A percentile compares a stretch with the other conserved stretches of the same genome.
Evolutionary conservation across 2,888 invertebrate genomes (phyloP).

Genomic region (Hartigia nigra): DNA sequence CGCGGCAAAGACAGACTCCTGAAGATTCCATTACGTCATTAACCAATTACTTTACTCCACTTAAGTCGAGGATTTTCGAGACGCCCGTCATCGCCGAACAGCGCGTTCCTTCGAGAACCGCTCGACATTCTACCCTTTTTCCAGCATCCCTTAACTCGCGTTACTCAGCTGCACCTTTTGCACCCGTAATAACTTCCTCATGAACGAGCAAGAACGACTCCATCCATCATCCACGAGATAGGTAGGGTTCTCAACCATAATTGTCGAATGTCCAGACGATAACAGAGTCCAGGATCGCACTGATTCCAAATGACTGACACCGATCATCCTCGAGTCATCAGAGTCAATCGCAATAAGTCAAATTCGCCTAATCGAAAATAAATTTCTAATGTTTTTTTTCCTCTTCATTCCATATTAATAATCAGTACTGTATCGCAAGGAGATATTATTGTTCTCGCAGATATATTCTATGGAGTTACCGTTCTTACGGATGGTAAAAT

Average conservation of each 20-base stretch:
- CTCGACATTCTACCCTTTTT: conserved; percentile 38
- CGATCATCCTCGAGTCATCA: not conserved
- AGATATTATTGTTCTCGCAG: not conserved
- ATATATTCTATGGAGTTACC: not conserved
- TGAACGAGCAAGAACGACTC: conserved; percentile 50
- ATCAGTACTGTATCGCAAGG: not conserved
- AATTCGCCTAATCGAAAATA: not conserved
- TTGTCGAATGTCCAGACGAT: not conserved
- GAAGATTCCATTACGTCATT: conserved; percentile 37
- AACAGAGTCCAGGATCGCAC: not conserved
- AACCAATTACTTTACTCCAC: conserved; percentile 38
- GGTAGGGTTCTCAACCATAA: conserved; percentile 22
- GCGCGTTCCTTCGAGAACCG: conserved; percentile 27
- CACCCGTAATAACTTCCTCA: conserved; percentile 53
- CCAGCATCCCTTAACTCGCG: conserved; percentile 7
- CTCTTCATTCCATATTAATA: not conserved
- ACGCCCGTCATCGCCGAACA: conserved; percentile 10
- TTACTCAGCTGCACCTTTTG: conserved; percentile 29
- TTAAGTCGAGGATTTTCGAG: conserved; percentile 24
- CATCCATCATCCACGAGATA: conserved; percentile 49
- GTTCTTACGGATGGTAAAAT: not conserved
- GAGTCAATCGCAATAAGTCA: not conserved
- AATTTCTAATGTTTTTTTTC: not conserved
- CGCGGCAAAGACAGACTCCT: not conserved
- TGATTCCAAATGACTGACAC: not conserved